A percentile compares a stretch with the other conserved stretches of the same genome.
These are phyloP conservation scores for Apeltes quadracus DNA, from an alignment of 2,113 vertebrate species.

Conservation along the genomic window DNA sequence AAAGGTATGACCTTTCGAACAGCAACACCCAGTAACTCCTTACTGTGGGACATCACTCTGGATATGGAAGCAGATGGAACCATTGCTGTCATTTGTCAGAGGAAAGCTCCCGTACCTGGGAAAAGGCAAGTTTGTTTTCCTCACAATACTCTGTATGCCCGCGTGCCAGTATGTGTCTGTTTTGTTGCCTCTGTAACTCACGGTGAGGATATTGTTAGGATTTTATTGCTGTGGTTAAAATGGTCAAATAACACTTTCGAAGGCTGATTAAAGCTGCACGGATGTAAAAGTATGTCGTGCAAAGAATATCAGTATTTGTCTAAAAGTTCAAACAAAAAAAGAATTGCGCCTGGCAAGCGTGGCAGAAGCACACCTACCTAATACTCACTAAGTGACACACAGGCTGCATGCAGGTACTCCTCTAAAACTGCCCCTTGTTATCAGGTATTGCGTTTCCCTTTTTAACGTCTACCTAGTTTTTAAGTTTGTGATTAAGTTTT, in stretches of 20 bases:
- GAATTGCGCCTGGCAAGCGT: conserved; percentile 7
- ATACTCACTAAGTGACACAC: conserved; percentile 41
- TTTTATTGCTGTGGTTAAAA: conserved; percentile 6
- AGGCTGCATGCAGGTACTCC: conserved; percentile 37
- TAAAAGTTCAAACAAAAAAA: conserved; percentile 10
- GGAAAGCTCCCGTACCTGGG: conserved; percentile 73
- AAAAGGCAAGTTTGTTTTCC: conserved; percentile 77
- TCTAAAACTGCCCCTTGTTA: conserved; percentile 30
- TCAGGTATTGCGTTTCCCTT: neutral
- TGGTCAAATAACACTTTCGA: conserved; percentile 8
- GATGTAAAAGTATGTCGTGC: conserved; percentile 6
- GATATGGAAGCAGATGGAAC: conserved; percentile 77
- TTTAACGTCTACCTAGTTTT: conserved; percentile 3
- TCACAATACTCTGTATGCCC: neutral
- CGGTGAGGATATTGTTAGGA: neutral
- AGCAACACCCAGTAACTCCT: conserved; percentile 85
- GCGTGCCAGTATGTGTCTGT: neutral
- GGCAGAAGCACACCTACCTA: conserved; percentile 15
- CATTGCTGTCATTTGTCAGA: conserved; percentile 85
- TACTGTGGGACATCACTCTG: conserved; percentile 86
- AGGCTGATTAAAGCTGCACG: neutral
- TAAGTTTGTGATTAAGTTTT: no score
- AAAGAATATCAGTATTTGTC: conserved; percentile 19
- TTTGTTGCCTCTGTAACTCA: neutral
- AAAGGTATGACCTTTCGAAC: conserved; percentile 85